phyloP scores from a whole-genome alignment of 2,113 vertebrate genomes.

The Cinclus mexicanus region DNA sequence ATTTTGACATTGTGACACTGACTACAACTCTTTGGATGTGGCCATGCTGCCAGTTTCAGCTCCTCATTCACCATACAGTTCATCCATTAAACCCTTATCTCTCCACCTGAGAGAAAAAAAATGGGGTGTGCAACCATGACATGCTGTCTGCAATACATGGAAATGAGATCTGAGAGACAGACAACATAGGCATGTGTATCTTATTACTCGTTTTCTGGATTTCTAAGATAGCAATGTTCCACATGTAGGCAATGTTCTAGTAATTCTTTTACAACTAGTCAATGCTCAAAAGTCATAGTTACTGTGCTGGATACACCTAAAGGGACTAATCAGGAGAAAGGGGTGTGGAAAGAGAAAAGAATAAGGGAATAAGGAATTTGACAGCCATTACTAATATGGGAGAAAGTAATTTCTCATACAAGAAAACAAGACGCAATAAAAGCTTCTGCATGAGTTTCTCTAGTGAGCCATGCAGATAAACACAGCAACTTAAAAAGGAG shows the following conservation, averaged over 20 bases:
- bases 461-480: neutral
- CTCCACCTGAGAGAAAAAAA: neutral
- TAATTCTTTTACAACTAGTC: neutral
- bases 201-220: neutral
- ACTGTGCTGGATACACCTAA: neutral
- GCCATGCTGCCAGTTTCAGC: neutral
- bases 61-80: neutral
- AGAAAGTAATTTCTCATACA: neutral
- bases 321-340: neutral
- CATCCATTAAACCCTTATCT: neutral
- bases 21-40: neutral
- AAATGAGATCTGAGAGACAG: neutral
- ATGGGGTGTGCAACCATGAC: fast-evolving
- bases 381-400: neutral
- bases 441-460: neutral
- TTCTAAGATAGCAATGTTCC: neutral
- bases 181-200: neutral
- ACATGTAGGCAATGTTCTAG: fast-evolving
- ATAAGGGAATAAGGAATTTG: neutral
- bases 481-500: neutral
- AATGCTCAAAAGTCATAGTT: neutral
- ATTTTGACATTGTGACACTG: neutral
- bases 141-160: neutral
- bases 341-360: neutral
- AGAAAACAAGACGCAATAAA: neutral